Evolutionary conservation across 2,113 vertebrate genomes (phyloP).

Genomic region (Aphyosemion australe): DNA sequence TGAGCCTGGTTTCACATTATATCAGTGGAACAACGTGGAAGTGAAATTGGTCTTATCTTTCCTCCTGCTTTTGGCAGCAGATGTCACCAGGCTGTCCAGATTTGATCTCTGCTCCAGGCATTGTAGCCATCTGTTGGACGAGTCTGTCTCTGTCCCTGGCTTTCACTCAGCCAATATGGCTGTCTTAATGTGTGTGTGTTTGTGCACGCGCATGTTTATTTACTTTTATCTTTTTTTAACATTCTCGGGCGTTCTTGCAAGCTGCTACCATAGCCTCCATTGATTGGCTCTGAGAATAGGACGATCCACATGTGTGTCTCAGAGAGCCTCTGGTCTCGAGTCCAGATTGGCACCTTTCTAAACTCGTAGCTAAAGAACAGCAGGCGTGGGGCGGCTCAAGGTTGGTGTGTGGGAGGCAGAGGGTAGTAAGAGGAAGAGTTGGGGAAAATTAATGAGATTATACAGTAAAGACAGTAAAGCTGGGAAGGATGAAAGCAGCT

Average conservation of each 20-base stretch:
- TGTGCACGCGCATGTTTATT: neutral
- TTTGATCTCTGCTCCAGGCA: slow-evolving; percentile 62
- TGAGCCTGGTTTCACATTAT: neutral
- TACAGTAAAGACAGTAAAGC: no score
- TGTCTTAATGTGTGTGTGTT: neutral
- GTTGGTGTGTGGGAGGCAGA: slow-evolving; percentile 42
- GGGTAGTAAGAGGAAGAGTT: slow-evolving; percentile 20
- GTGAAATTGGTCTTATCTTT: slow-evolving; percentile 25
- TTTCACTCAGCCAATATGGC: slow-evolving; percentile 29
- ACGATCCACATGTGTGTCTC: slow-evolving; percentile 57
- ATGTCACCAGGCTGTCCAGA: slow-evolving; percentile 61
- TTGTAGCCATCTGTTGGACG: slow-evolving; percentile 66
- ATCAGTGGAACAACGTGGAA: slow-evolving; percentile 9
- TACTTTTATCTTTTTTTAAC: neutral
- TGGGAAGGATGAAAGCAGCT: no score
- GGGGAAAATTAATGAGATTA: slow-evolving; percentile 1
- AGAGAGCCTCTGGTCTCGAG: slow-evolving; percentile 34
- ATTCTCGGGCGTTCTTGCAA: slow-evolving; percentile 32
- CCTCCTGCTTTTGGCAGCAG: slow-evolving; percentile 52
- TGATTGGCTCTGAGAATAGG: slow-evolving; percentile 49
- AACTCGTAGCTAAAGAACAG: slow-evolving; percentile 37
- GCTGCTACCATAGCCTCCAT: slow-evolving; percentile 49
- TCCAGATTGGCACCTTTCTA: slow-evolving; percentile 48
- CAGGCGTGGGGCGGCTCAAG: slow-evolving; percentile 13
- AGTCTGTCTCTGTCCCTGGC: slow-evolving; percentile 42